Base-by-base conservation (phyloP, 2,888 invertebrate species). In the Andrena trimmerana region DNA sequence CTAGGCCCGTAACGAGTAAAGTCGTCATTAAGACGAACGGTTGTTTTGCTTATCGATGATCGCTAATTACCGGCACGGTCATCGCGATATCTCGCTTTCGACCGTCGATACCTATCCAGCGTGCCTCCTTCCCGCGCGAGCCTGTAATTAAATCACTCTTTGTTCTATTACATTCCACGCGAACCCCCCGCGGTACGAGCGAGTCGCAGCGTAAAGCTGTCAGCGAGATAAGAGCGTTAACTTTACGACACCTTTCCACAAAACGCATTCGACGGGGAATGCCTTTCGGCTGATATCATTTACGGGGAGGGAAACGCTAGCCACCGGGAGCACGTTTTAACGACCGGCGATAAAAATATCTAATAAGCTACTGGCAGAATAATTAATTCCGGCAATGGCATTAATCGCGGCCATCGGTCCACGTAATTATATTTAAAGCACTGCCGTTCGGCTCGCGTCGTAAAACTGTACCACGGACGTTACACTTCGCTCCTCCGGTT, bases 141-240 rank as follows among this genome's bases (percentile, higher is more conserved):
- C 33, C 66, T 69, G 78, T 83, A 84, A 88, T 88, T 83, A 86
- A 89, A 87, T 89, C 82, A 63, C 66, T 81, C 81, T 77, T 86
- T 82, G 72, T 87, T 84, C 52, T 76, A 74, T 66, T 76, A 79
- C 72, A 60, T 78, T 70, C 71, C 79, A 20, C 24, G 60, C 33
- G 57, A 74, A 63, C 42, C 60, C 69, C 66, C 8, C 31, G 31
- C 67, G 72, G 33, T 7, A 29, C 27, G 59, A 29, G 50, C 62
- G 42, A 10, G 8, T 27, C 57, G 62, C 65, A 63, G 57, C 72
- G 83, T 86, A 85, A 88, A 88, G 24, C 83, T 78, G 88, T 88
- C 85, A 75, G 65, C 65, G 59, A 68, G 81, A 88, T 87, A 87
- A 88, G 76, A 66, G 62, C 60, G 75, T 73, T 68, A 75, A 83